Conservation (phyloP, 2,888 invertebrate species). For the Hirudinaria manillensis region DNA sequence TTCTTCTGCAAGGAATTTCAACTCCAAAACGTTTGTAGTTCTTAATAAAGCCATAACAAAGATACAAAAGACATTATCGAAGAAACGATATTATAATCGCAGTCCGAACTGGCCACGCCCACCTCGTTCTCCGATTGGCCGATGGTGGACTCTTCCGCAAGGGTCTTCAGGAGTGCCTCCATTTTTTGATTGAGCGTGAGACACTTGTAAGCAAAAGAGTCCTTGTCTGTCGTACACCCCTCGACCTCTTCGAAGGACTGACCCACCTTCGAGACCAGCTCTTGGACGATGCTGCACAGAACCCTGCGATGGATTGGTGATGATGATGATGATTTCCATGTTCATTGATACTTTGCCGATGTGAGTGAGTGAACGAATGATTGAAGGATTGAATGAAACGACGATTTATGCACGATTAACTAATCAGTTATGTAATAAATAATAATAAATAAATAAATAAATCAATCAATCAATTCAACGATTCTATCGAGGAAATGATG, state of each 20-base stretch:
- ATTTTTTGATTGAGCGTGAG: slow-evolving; percentile 71
- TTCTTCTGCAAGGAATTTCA: no score
- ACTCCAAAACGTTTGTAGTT: no score
- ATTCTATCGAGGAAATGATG: no score
- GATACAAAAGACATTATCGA: no score
- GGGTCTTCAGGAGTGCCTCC: slow-evolving; percentile 66
- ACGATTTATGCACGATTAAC: no score
- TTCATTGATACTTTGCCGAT: not conserved
- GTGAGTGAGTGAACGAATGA: no score
- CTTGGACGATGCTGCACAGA: slow-evolving; percentile 73
- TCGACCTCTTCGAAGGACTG: slow-evolving; percentile 42
- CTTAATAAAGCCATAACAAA: no score
- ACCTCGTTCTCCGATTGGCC: no score
- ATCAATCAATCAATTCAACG: not conserved
- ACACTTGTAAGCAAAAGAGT: slow-evolving; percentile 55
- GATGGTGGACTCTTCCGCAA: slow-evolving; percentile 64
- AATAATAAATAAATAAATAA: not conserved
- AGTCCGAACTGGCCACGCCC: no score
- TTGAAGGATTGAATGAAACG: no score
- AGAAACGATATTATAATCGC: no score
- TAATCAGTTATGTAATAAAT: not conserved
- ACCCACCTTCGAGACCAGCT: slow-evolving; percentile 63
- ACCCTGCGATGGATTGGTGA: slow-evolving; percentile 54
- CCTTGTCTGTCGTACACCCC: slow-evolving; percentile 27
- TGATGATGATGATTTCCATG: slow-evolving; percentile 2